Percentiles rank a stretch among this genome's conserved stretches.
These are phyloP conservation scores for Gorsachius magnificus DNA, from an alignment of 2,797 vertebrate genomes.

Conservation along the genomic window DNA sequence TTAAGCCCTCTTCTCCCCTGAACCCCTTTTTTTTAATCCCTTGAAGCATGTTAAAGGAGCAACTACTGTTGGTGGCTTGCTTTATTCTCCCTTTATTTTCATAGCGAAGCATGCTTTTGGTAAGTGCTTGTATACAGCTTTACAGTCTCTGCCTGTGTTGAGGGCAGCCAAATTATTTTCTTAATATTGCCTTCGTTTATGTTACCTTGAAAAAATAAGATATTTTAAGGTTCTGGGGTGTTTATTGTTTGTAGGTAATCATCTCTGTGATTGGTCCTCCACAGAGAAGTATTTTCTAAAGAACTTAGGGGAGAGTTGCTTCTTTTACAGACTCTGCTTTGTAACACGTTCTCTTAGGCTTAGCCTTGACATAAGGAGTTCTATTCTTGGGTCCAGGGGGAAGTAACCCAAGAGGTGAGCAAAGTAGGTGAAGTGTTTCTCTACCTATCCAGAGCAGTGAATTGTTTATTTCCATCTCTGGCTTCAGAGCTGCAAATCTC, in stretches of 20 bases:
- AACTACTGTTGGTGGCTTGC: background rate
- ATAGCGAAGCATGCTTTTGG: background rate
- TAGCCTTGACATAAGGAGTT: background rate
- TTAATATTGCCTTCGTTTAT: background rate
- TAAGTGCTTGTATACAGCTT: background rate
- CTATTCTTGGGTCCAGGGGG: background rate
- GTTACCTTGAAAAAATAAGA: background rate
- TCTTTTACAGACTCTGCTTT: background rate
- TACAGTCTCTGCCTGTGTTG: background rate
- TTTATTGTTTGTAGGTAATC: background rate
- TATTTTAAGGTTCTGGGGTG: background rate
- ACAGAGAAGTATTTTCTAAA: background rate
- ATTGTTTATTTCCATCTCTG: background rate
- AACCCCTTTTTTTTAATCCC: background rate
- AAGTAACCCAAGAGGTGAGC: background rate
- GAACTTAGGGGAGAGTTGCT: background rate
- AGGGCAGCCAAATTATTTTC: background rate
- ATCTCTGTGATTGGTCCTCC: background rate
- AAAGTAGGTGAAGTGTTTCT: background rate
- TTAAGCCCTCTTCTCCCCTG: background rate
- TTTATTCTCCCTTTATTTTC: constrained; percentile 1
- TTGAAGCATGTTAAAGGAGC: background rate
- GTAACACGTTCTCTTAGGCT: background rate
- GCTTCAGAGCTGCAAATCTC: background rate
- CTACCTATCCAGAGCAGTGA: background rate